These are phyloP conservation scores for Odontothrips loti DNA, from an alignment of 2,888 invertebrate genomes.

Conservation along the genomic window DNA sequence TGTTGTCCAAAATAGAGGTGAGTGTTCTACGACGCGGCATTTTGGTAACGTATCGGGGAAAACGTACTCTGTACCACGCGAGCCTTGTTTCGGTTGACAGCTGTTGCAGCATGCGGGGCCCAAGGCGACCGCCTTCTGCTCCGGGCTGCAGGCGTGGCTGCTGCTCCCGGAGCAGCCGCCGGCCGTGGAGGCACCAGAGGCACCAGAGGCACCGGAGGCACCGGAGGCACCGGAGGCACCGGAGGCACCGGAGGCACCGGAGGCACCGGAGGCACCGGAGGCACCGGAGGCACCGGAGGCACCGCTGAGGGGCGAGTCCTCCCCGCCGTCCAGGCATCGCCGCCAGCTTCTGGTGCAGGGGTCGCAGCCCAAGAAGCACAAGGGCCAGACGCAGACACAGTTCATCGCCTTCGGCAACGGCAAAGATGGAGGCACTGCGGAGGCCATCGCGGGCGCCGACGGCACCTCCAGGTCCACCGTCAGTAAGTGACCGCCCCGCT, in stretches of 20 bases:
- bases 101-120: background rate
- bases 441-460: slow-evolving; percentile 60
- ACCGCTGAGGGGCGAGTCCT: too few relatives aligned
- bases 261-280: too few relatives aligned
- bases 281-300: too few relatives aligned
- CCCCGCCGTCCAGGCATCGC: too few relatives aligned
- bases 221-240: too few relatives aligned
- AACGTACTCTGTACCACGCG: too few relatives aligned
- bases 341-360: background rate
- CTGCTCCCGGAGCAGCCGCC: background rate
- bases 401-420: slow-evolving; percentile 65
- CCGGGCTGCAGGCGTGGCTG: background rate
- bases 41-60: too few relatives aligned
- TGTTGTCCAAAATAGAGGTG: background rate
- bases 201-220: too few relatives aligned
- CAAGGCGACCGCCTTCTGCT: background rate
- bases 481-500: background rate
- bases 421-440: slow-evolving; percentile 66
- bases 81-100: background rate
- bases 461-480: slow-evolving; percentile 12
- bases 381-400: slow-evolving; percentile 81
- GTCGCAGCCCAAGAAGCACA: slow-evolving; percentile 39
- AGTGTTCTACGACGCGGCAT: background rate
- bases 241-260: too few relatives aligned
- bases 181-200: too few relatives aligned